A percentile compares a stretch with the other conserved stretches of the same genome.
phyloP scores from a whole-genome alignment of 2,113 vertebrate genomes.

The Brachyistius frenatus region DNA sequence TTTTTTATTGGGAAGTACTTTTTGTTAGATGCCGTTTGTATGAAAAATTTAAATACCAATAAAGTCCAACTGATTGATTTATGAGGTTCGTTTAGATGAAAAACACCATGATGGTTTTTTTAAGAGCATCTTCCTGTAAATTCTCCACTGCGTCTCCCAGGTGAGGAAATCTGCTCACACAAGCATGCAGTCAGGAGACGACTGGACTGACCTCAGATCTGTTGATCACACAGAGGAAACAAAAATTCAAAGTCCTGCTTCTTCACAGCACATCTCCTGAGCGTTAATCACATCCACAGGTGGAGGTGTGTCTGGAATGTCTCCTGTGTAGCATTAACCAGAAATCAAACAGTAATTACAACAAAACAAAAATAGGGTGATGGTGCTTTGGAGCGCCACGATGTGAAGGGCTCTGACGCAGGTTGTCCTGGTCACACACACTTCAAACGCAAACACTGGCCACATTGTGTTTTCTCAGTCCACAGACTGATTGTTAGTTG shows the following conservation, averaged over 20 bases:
- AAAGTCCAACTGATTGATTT: no score
- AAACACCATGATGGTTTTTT: neutral
- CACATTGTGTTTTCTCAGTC: slow-evolving; percentile 52
- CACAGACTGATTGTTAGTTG: slow-evolving; percentile 59
- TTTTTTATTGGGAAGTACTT: no score
- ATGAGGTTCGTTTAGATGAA: neutral
- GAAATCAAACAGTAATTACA: slow-evolving; percentile 80
- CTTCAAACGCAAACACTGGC: slow-evolving; percentile 51
- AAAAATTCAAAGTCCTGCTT: slow-evolving; percentile 26
- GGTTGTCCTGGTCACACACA: slow-evolving; percentile 63
- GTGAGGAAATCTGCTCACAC: slow-evolving; percentile 17
- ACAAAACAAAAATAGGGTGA: slow-evolving; percentile 46
- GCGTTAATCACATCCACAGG: neutral
- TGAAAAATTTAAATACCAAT: no score
- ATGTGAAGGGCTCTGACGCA: slow-evolving; percentile 69
- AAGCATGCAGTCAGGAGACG: slow-evolving; percentile 15
- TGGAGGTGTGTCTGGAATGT: slow-evolving; percentile 67
- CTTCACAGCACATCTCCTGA: slow-evolving; percentile 5
- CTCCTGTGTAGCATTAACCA: slow-evolving; percentile 77
- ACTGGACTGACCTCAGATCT: slow-evolving; percentile 23
- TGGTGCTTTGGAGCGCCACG: slow-evolving; percentile 58
- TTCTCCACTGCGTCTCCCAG: slow-evolving; percentile 18
- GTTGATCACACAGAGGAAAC: slow-evolving; percentile 34
- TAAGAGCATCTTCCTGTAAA: neutral
- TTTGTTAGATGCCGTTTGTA: no score